A percentile compares a stretch with the other conserved stretches of the same genome.
Evolutionary conservation across 2,797 vertebrate species (phyloP).

Genomic region (Chelon auratus): DNA sequence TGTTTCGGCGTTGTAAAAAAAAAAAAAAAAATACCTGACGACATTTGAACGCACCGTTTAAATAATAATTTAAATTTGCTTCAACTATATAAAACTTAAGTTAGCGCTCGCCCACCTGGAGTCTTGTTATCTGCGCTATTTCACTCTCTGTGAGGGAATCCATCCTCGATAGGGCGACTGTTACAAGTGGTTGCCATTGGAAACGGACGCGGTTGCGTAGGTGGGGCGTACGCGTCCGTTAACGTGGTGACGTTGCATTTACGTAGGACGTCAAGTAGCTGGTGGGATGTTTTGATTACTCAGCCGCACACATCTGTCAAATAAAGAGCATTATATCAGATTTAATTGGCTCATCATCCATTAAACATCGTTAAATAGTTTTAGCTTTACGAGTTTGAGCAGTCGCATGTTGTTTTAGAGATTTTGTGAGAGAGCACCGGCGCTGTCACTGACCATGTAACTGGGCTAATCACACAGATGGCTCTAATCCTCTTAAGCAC

Average conservation of each 20-base stretch:
- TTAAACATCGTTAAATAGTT: neutral
- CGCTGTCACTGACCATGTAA: neutral
- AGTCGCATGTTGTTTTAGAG: neutral
- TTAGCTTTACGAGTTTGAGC: neutral
- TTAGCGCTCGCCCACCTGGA: slow-evolving; percentile 20
- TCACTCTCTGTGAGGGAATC: slow-evolving; percentile 44
- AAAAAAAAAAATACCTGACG: no score
- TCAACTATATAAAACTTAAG: neutral
- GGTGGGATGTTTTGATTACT: neutral
- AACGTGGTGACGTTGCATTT: neutral
- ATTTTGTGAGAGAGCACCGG: neutral
- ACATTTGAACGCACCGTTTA: neutral
- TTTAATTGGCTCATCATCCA: neutral
- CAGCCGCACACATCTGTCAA: neutral
- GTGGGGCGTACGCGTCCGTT: neutral
- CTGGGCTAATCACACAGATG: slow-evolving; percentile 63
- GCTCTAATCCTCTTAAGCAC: slow-evolving; percentile 73
- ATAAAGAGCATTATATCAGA: rapidly evolving
- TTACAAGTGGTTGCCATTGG: slow-evolving; percentile 49
- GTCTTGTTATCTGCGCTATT: slow-evolving; percentile 26
- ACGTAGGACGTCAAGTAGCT: neutral
- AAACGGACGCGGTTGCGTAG: slow-evolving; percentile 37
- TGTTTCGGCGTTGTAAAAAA: no score
- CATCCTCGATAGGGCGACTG: slow-evolving; percentile 14
- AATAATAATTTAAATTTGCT: no score